Evolutionary conservation across 2,113 vertebrate species (phyloP), one percentile per base, ranked within the genome.

Genomic region (Euleptes europaea): DNA sequence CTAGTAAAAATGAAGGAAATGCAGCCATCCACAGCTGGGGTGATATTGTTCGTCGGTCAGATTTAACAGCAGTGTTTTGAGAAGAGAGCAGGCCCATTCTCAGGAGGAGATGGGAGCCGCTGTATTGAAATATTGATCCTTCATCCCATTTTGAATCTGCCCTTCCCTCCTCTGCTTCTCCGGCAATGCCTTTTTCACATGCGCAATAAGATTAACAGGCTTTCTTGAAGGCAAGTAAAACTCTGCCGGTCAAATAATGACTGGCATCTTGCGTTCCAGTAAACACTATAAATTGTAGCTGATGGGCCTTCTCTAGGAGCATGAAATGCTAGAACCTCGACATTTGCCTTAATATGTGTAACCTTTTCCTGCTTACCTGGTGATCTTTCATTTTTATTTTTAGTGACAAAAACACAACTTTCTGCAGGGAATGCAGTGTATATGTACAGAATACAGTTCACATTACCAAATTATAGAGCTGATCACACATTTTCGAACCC

Each of bases 121-220:
- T 47, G 66, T 84, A 66, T 15, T 84, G 75, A 84, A 84, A 78
- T 78, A 84, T 78, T 84, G 83, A 84, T 84, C 44, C 66, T 4
- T n/a, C 44, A 63, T 6, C 60, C 60, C 60, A 63, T 63, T 63
- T 63, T 9, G 60, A 63, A 63, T 63, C 60, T 28, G 60, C 35
- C 35, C 26, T n/a, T 15, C 38, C 15, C 26, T 3, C 14, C 44
- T 28, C 31, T 12, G 51, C 35, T 54, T 84, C 54, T 31, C 12
- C 54, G 11, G 23, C 65, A 84, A 35, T 78, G 47, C 26, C 77
- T 84, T 78, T 35, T 78, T 85, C 51, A 71, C n/a, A 19, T 44
- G 51, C 26, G 26, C 14, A 71, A 40, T 28, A 79, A 78, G 75
- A 33, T 44, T 60, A 42, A 71, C 67, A 60, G 66, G 66, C 51